Percentiles rank a stretch among this genome's conserved stretches.
phyloP scores from a whole-genome alignment of 1,140 invertebrate species.

The Lepidurus packardi region DNA sequence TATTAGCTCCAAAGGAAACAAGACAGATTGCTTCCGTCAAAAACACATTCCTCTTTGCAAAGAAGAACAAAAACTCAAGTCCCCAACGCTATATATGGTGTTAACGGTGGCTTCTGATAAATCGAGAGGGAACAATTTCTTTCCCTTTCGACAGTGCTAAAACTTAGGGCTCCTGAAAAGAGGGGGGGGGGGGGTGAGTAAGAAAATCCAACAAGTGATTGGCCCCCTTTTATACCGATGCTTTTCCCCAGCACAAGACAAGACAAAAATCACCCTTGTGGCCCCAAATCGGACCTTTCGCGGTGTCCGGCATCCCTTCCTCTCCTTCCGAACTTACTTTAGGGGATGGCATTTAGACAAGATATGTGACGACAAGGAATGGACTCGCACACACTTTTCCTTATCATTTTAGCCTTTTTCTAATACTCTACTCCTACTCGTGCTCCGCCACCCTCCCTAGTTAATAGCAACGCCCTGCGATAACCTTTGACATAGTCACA shows the following conservation, averaged over 20 bases:
- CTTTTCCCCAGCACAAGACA: background rate
- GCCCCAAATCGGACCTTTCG: background rate
- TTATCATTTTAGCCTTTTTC: background rate
- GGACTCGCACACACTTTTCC: background rate
- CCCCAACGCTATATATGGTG: background rate
- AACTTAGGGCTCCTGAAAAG: background rate
- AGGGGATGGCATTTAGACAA: background rate
- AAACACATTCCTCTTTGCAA: background rate
- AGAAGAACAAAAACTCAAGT: background rate
- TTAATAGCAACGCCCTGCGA: background rate
- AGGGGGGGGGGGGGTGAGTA: background rate
- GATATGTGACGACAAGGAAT: constrained; percentile 21
- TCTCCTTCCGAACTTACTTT: background rate
- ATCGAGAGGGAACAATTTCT: background rate
- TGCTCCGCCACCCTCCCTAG: background rate
- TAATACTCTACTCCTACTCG: background rate
- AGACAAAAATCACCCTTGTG: constrained; percentile 21
- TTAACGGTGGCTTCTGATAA: background rate
- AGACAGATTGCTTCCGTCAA: constrained; percentile 14
- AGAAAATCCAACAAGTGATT: background rate
- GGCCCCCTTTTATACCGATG: background rate
- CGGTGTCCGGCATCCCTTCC: background rate
- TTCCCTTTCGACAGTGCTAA: background rate
- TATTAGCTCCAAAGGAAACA: background rate
- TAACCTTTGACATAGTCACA: constrained; percentile 22